Evolutionary conservation across 2,888 invertebrate genomes (phyloP).

Genomic region (Urechis unicinctus): DNA sequence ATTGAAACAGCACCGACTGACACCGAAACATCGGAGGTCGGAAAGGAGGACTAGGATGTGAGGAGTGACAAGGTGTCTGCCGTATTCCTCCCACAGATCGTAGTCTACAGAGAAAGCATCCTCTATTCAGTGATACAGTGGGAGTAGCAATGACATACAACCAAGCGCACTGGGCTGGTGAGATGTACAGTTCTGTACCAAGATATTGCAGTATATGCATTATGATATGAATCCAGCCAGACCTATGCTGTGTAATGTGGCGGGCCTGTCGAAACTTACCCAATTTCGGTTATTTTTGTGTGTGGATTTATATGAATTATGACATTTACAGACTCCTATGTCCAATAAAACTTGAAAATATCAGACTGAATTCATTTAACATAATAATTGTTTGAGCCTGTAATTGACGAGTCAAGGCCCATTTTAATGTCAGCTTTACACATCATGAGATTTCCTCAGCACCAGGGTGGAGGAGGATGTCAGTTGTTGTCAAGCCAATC

Average conservation of each 20-base stretch:
- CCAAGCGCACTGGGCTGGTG: not conserved
- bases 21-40: slow-evolving; percentile 75
- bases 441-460: slow-evolving; percentile 72
- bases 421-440: too few species aligned
- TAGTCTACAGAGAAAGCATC: slow-evolving; percentile 67
- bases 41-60: slow-evolving; percentile 80
- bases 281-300: too few species aligned
- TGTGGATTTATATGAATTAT: too few species aligned
- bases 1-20: not conserved
- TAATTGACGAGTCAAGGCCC: too few species aligned
- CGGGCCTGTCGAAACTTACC: slow-evolving; percentile 66
- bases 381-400: too few species aligned
- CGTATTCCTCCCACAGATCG: slow-evolving; percentile 65
- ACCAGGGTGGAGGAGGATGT: slow-evolving; percentile 74
- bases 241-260: slow-evolving; percentile 72
- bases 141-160: slow-evolving; percentile 59
- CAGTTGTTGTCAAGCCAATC: slow-evolving; percentile 74
- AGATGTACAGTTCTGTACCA: not conserved
- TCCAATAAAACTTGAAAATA: too few species aligned
- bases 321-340: too few species aligned
- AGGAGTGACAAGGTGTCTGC: slow-evolving; percentile 67
- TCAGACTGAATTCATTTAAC: too few species aligned
- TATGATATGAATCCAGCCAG: too few species aligned
- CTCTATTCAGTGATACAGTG: slow-evolving; percentile 68
- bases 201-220: too few species aligned